Evolutionary conservation across 2,113 vertebrate species (phyloP), one percentile per base, ranked within the genome.

Genomic region (Dunckerocampus dactyliophorus): DNA sequence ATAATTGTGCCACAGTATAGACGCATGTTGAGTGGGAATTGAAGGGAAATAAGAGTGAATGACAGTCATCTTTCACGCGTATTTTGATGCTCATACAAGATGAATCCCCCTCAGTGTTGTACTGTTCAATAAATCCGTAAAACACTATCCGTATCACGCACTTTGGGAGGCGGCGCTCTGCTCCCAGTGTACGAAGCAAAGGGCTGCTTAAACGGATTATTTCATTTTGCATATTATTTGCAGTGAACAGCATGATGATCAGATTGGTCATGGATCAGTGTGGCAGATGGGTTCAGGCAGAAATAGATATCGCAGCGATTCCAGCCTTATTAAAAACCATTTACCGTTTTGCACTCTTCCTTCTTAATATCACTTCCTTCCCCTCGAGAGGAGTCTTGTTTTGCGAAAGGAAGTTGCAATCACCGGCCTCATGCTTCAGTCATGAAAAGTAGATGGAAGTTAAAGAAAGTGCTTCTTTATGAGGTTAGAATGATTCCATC

Each of bases 261-360:
- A 81, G 79, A 81, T 82, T 81, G 75, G 86, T 87, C 78, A 87
- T 80, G 84, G 88, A 85, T 87, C 86, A 84, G 55, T 49, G 71
- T 67, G 59, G 59, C 74, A 64, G 65, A 79, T 46, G 67, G 74
- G 74, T 80, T 85, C 75, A 62, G 74, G 77, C 72, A 76, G 79
- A 76, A 85, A 88, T 83, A 80, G 75, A 86, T 77, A 77, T 77
- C 62, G 63, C 57, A 54, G 65, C 42, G 65, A 81, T 69, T 55
- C 69, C 55, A 60, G 74, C 42, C 69, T 69, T 81, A 85, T 86
- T 85, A 79, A 58, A 81, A 85, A 78, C 56, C 63, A 88, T 80
- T 81, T 77, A 79, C 15, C 54, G 47, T 76, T 80, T 80, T 80
- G 71, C 50, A 65, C 52, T 76, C 70, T 82, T 65, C 46, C 49